Evolutionary conservation across 2,797 vertebrate species (phyloP).

Genomic region (Anas capensis): DNA sequence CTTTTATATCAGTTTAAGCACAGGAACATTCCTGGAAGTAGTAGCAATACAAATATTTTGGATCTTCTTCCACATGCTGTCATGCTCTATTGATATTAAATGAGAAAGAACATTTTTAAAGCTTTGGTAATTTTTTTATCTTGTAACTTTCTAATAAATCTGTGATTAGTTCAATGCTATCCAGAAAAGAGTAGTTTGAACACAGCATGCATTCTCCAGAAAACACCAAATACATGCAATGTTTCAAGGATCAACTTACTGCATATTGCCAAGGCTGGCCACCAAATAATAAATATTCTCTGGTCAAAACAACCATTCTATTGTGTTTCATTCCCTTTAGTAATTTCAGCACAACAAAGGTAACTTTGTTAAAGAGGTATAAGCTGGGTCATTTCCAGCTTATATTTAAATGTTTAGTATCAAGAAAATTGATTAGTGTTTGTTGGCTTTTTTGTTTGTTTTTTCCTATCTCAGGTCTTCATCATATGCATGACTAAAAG

Average conservation of each 20-base stretch:
- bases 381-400: not conserved
- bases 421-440: slow-evolving; percentile 7
- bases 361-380: not conserved
- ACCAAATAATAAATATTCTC: not conserved
- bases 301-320: not conserved
- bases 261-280: not conserved
- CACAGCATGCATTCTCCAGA: not conserved
- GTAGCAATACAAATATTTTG: not conserved
- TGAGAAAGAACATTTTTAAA: not conserved
- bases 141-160: not conserved
- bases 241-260: not conserved
- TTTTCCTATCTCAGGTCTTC: not conserved
- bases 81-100: not conserved
- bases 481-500: slow-evolving; percentile 16
- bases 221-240: not conserved
- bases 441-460: not conserved
- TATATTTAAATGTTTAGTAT: not conserved
- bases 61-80: not conserved
- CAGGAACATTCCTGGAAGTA: not conserved
- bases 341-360: not conserved
- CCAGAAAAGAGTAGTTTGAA: not conserved
- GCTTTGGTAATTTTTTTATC: not conserved
- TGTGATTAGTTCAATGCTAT: not conserved
- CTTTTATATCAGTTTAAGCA: not conserved
- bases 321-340: not conserved